Conservation (phyloP, 2,888 invertebrate species). For the Acleris sparsana region DNA sequence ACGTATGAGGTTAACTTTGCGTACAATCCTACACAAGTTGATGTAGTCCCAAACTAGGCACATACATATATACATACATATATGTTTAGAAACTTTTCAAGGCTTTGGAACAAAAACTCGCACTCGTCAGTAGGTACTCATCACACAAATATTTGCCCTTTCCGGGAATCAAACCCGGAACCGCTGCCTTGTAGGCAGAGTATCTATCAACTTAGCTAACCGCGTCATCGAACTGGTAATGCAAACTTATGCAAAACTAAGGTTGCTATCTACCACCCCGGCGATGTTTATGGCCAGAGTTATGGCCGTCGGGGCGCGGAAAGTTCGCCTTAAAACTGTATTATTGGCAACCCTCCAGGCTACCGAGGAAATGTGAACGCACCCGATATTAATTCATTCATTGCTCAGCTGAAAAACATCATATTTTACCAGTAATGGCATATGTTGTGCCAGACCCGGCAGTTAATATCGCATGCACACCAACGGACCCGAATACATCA, state of each 20-base stretch:
- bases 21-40: no score
- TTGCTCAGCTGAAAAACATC: slow-evolving; percentile 74
- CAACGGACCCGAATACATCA: slow-evolving; percentile 29
- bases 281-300: slow-evolving; percentile 75
- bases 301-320: slow-evolving; percentile 63
- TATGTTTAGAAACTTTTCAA: no score
- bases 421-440: slow-evolving; percentile 69
- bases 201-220: no score
- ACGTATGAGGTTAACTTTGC: no score
- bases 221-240: no score
- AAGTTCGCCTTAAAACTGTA: slow-evolving; percentile 68
- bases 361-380: slow-evolving; percentile 55
- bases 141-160: no score
- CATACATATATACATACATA: no score
- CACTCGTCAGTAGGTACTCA: no score
- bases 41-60: no score
- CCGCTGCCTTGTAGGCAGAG: no score
- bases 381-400: slow-evolving; percentile 67
- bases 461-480: slow-evolving; percentile 52
- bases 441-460: slow-evolving; percentile 54
- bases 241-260: neutral
- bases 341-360: slow-evolving; percentile 76
- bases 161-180: no score
- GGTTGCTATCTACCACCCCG: slow-evolving; percentile 45
- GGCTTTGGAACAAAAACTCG: no score